Percentiles rank a stretch among this genome's conserved stretches.
phyloP scores from a whole-genome alignment of 2,888 invertebrate species.

The Amphimallon solstitiale region DNA sequence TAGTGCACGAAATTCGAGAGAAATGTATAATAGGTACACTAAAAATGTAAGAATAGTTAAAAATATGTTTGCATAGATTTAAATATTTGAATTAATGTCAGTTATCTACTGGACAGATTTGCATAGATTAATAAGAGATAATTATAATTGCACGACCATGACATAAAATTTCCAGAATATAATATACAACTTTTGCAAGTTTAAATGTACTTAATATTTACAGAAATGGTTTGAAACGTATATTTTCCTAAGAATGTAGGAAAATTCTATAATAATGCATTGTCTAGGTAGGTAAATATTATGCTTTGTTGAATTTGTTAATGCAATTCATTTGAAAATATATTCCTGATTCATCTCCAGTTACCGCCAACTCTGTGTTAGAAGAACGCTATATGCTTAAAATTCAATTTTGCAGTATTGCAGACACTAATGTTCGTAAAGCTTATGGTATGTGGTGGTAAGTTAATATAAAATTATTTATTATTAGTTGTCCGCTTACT shows the following conservation, averaged over 20 bases:
- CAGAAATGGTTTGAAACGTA: constrained; percentile 4
- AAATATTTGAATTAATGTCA: too few relatives aligned
- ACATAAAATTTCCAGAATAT: too few relatives aligned
- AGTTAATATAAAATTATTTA: too few relatives aligned
- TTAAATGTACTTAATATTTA: not conserved
- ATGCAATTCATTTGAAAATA: not conserved
- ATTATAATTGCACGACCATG: too few relatives aligned
- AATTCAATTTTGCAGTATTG: constrained; percentile 1
- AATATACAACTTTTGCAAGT: too few relatives aligned
- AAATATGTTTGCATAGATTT: too few relatives aligned
- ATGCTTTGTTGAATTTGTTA: not conserved
- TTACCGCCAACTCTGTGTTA: not conserved
- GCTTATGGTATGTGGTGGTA: constrained; percentile 27
- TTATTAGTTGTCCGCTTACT: too few relatives aligned
- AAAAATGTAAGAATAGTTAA: too few relatives aligned
- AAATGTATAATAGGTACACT: too few relatives aligned
- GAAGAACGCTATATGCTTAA: not conserved
- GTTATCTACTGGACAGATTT: too few relatives aligned
- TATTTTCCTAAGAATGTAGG: constrained; percentile 6
- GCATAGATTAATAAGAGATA: too few relatives aligned
- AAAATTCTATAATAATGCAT: not conserved
- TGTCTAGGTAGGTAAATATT: constrained; percentile 8
- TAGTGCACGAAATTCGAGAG: too few relatives aligned
- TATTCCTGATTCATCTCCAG: not conserved
- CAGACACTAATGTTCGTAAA: constrained; percentile 10